A percentile compares a stretch with the other conserved stretches of the same genome.
Evolutionary conservation across 1,140 invertebrate genomes (phyloP).

Genomic region (Globodera rostochiensis): DNA sequence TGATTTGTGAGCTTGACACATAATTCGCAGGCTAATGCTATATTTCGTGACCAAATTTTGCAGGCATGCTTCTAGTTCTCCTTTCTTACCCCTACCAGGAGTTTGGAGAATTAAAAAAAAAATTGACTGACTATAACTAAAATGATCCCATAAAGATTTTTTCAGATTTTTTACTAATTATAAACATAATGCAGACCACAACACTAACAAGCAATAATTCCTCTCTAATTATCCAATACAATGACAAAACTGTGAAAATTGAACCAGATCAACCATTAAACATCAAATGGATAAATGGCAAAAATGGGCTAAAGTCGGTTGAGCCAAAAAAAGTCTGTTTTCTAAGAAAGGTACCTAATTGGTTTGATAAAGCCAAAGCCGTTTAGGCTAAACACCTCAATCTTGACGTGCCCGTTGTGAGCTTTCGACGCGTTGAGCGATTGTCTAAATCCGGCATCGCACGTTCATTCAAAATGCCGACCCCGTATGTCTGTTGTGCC

Average conservation of each 20-base stretch:
- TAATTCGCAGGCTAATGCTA: too few species aligned
- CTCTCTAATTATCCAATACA: not conserved
- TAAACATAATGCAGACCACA: not conserved
- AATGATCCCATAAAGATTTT: too few species aligned
- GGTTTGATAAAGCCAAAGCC: not conserved
- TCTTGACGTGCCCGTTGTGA: not conserved
- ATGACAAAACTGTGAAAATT: conserved; percentile 4
- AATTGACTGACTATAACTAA: too few species aligned
- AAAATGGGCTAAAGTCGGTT: not conserved
- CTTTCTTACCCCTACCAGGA: too few species aligned
- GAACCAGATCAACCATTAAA: not conserved
- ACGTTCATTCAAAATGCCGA: conserved; percentile 31
- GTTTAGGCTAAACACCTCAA: not conserved
- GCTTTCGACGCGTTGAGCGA: not conserved
- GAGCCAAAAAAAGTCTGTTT: not conserved
- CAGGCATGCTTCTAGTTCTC: too few species aligned
- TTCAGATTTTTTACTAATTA: not conserved
- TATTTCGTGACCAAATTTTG: too few species aligned
- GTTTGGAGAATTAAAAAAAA: too few species aligned
- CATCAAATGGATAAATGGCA: not conserved
- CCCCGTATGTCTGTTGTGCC: conserved; percentile 38
- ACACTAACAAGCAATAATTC: not conserved
- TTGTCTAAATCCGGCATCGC: not conserved
- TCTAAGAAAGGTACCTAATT: not conserved
- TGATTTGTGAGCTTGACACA: too few species aligned